Base-by-base conservation (phyloP, 2,888 invertebrate species). In the Branchellion lobata region DNA sequence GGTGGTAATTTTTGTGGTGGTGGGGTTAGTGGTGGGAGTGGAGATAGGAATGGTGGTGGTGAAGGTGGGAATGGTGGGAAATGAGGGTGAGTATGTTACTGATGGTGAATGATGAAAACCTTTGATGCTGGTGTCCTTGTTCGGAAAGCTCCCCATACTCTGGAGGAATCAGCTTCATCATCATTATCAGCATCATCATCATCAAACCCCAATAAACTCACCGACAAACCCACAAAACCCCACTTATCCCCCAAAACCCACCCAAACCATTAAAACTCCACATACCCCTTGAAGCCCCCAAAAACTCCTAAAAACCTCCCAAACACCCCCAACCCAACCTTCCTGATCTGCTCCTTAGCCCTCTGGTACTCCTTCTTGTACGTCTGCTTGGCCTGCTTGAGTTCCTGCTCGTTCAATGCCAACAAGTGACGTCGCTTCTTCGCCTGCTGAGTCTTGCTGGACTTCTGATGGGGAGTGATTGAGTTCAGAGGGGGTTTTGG, bases 301-400 rank as follows among this genome's bases (percentile, higher is more conserved):
- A 40, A 40, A 5, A 40, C 40, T 14, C 40, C 40, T 8, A 40
- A 40, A 40, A 40, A 40, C 40, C 40, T 40, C 40, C 8, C 5
- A 40, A 40, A 40, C 40, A 40, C 40, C 40, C 5, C 40, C 5
- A 40, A 40, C 40, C 5, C 40, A 27, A 81, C 82, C 82, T 82
- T 82, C 53, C 81, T 80, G 93, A 96, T 95, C 84, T 95, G 90
- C 87, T 98, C 98, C 89, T 97, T 98, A 88, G 93, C 96, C 76
- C 93, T 93, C 85, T 90, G 90, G 90, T 98, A 98, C 89, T 98
- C 96, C 88, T 94, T 93, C 90, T 97, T 95, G 89, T 96, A 94
- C 87, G 94, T 94, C 84, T 93, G 90, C 87, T 94, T 93, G 87
- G 95, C 94, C 82, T 92, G 92, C 87, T 96, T 97, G 82, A 94